Percentiles rank a stretch among this genome's conserved stretches.
Conservation (phyloP, 2,797 vertebrate genomes). For the Carcharodon carcharias region DNA sequence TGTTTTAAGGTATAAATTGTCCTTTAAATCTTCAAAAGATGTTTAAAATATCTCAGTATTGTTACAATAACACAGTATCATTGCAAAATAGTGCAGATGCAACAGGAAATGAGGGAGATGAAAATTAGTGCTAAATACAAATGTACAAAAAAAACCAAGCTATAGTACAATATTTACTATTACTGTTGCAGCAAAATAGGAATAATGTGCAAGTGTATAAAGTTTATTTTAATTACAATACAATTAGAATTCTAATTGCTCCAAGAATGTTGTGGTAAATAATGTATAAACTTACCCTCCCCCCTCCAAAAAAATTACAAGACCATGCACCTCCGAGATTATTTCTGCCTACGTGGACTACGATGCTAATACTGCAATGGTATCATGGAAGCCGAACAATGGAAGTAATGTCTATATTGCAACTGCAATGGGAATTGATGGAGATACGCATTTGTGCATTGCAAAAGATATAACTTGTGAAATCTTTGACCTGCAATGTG, state of each 20-base stretch:
- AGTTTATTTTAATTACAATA: constrained; percentile 51
- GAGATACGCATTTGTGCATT: constrained; percentile 48
- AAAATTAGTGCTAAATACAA: constrained; percentile 45
- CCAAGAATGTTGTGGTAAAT: not conserved
- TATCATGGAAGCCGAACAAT: constrained; percentile 58
- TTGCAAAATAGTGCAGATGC: constrained; percentile 43
- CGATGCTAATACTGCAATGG: constrained; percentile 47
- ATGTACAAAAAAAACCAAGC: constrained; percentile 52
- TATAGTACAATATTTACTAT: constrained; percentile 63
- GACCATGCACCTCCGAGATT: constrained; percentile 56
- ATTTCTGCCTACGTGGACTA: constrained; percentile 55
- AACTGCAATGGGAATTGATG: constrained; percentile 46
- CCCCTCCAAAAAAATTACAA: constrained; percentile 45
- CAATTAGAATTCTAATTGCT: not conserved
- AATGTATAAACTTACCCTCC: not conserved
- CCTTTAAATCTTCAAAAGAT: not conserved
- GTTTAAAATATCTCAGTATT: not conserved
- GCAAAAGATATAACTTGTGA: constrained; percentile 52
- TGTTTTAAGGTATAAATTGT: not conserved
- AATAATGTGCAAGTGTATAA: constrained; percentile 51
- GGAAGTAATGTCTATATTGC: constrained; percentile 53
- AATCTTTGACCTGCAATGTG: constrained; percentile 54
- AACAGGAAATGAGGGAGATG: constrained; percentile 52
- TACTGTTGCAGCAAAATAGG: constrained; percentile 56
- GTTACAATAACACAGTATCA: not conserved